phyloP scores from a whole-genome alignment of 1,140 invertebrate genomes.

The Dendrolimus kikuchii region DNA sequence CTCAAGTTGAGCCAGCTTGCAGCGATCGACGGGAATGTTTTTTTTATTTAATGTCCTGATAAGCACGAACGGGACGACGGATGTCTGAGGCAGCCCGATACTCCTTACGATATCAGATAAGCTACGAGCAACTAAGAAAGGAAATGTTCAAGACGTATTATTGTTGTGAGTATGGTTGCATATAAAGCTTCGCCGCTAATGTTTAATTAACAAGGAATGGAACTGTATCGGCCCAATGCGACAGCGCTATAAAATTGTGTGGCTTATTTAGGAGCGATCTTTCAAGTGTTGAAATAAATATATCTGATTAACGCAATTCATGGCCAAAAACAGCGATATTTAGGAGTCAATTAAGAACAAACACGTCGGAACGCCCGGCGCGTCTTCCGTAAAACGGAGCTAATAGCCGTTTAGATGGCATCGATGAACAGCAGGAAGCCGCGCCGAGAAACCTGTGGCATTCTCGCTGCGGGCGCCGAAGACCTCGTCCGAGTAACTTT shows the following conservation, averaged over 20 bases:
- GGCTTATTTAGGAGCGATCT: slow-evolving; percentile 28
- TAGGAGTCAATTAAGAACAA: slow-evolving; percentile 62
- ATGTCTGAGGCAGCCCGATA: slow-evolving; percentile 34
- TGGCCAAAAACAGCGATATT: slow-evolving; percentile 56
- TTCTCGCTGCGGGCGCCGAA: slow-evolving; percentile 30
- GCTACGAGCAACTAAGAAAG: slow-evolving; percentile 41
- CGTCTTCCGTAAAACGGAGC: slow-evolving; percentile 48
- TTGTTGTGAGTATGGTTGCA: slow-evolving; percentile 58
- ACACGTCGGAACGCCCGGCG: slow-evolving; percentile 41
- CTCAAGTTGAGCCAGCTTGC: slow-evolving; percentile 12
- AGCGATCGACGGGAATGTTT: slow-evolving; percentile 23
- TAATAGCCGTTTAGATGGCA: slow-evolving; percentile 54
- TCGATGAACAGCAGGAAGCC: slow-evolving; percentile 54
- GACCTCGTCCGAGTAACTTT: slow-evolving; percentile 24
- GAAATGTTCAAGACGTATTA: slow-evolving; percentile 55
- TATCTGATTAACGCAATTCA: slow-evolving; percentile 53
- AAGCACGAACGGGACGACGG: slow-evolving; percentile 34
- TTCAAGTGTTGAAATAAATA: slow-evolving; percentile 50
- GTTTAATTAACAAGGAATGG: slow-evolving; percentile 57
- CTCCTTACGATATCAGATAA: slow-evolving; percentile 57
- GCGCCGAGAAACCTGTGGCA: slow-evolving; percentile 30
- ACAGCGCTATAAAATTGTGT: slow-evolving; percentile 26
- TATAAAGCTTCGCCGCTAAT: slow-evolving; percentile 46
- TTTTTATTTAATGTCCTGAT: slow-evolving; percentile 40
- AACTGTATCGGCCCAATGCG: slow-evolving; percentile 30